Conservation (phyloP, 2,888 invertebrate genomes). For the Caenorhabditis wallacei region DNA sequence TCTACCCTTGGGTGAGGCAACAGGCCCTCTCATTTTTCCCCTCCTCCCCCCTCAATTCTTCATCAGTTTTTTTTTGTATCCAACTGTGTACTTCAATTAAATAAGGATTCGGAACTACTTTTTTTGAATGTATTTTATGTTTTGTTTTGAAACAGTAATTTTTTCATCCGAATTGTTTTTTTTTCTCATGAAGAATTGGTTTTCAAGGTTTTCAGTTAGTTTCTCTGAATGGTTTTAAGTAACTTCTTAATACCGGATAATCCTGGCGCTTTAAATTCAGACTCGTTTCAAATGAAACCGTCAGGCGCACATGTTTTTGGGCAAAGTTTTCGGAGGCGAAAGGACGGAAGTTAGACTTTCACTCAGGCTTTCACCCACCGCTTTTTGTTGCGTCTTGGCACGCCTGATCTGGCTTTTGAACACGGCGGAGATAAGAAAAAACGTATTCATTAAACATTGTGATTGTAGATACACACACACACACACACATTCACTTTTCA, state of each 20-base stretch:
- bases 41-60: conserved; percentile 21
- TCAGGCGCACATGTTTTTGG: conserved; percentile 22
- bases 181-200: too few species aligned
- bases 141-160: neutral
- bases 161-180: neutral
- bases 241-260: conserved; percentile 25
- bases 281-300: conserved; percentile 27
- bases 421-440: conserved; percentile 49
- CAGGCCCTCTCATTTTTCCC: conserved; percentile 43
- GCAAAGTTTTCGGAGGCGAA: conserved; percentile 31
- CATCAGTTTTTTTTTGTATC: conserved; percentile 33
- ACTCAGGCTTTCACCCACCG: conserved; percentile 43
- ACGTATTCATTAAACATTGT: conserved; percentile 46
- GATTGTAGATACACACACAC: conserved; percentile 24
- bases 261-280: conserved; percentile 46
- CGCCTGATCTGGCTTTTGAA: conserved; percentile 60
- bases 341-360: conserved; percentile 59
- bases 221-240: conserved; percentile 1
- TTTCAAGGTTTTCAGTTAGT: neutral
- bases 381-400: conserved; percentile 59
- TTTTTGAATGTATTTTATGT: conserved; percentile 7
- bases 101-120: conserved; percentile 8
- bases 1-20: conserved; percentile 50
- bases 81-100: conserved; percentile 51
- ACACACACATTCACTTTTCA: conserved; percentile 16